Evolutionary conservation across 2,113 vertebrate genomes (phyloP).

Genomic region (Microcebus jonahi): DNA sequence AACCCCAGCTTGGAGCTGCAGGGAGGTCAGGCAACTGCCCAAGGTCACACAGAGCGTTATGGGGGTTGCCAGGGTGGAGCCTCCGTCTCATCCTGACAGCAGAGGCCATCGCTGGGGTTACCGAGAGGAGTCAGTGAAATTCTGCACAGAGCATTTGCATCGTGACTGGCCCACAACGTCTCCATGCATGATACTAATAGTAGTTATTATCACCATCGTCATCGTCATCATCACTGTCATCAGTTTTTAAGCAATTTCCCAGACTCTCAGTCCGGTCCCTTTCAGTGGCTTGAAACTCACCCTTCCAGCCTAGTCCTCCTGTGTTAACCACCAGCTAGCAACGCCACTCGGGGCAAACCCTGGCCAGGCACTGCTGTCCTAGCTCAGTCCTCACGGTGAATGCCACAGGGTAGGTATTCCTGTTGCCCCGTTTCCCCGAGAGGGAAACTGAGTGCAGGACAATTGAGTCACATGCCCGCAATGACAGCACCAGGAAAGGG

Average conservation of each 20-base stretch:
- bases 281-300: neutral
- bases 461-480: neutral
- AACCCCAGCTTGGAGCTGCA: neutral
- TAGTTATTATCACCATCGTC: no score
- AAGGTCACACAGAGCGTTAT: neutral
- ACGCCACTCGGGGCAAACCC: neutral
- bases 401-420: neutral
- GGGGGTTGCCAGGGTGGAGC: neutral
- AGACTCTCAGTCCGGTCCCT: neutral
- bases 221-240: accelerated
- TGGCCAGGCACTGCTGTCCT: no score
- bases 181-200: neutral
- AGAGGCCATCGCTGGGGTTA: neutral
- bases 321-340: neutral
- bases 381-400: neutral
- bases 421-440: neutral
- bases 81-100: neutral
- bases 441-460: neutral
- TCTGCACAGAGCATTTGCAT: neutral
- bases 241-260: neutral
- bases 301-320: neutral
- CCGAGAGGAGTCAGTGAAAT: neutral
- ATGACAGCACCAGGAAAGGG: neutral
- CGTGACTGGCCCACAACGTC: neutral
- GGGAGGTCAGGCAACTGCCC: neutral